Conservation (phyloP, 2,113 vertebrate species). For the Ia io region DNA sequence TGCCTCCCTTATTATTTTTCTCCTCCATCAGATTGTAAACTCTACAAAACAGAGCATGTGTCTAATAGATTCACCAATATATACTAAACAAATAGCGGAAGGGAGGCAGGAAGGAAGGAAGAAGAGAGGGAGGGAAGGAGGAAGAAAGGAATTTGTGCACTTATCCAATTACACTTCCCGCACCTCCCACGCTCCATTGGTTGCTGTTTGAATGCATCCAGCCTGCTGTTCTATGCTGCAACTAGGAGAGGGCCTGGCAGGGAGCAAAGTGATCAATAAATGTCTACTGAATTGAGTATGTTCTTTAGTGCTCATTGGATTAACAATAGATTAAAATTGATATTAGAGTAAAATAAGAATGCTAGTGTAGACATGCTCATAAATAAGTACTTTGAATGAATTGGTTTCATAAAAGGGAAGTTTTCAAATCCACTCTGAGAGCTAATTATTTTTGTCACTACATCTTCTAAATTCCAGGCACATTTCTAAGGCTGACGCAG, state of each 20-base stretch:
- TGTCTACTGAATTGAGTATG: no score
- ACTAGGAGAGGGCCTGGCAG: background rate
- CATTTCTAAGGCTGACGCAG: background rate
- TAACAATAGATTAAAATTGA: background rate
- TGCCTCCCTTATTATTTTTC: background rate
- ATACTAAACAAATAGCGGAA: background rate
- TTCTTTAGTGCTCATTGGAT: background rate
- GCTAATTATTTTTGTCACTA: background rate
- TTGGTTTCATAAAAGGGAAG: background rate
- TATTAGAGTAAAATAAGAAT: background rate
- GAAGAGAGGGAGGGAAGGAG: background rate
- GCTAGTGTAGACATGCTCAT: background rate
- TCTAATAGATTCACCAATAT: fast-evolving
- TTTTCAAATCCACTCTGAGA: background rate
- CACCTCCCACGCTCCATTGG: fast-evolving
- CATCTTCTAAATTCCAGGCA: background rate
- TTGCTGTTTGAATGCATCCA: fast-evolving
- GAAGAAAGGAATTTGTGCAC: fast-evolving
- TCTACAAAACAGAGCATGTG: fast-evolving
- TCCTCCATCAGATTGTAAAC: background rate
- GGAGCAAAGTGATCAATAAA: background rate
- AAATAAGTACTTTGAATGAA: background rate
- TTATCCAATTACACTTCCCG: fast-evolving
- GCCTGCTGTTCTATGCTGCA: fast-evolving
- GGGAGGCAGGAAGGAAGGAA: background rate